phyloP scores from a whole-genome alignment of 2,888 invertebrate species.

The Diarsia mendica region DNA sequence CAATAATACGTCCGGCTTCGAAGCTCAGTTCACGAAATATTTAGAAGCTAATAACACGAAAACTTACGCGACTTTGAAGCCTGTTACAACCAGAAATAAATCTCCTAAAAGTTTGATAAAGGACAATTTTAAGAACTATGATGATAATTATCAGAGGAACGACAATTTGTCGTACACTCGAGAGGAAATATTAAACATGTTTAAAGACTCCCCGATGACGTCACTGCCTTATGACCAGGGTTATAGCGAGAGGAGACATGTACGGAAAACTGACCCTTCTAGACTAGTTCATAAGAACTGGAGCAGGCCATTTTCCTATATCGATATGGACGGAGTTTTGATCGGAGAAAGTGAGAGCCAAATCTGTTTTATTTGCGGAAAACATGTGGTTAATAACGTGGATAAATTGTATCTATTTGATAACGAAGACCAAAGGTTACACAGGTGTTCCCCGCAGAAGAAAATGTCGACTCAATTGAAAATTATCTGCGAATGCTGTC shows the following conservation, averaged over 20 bases:
- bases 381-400: conserved; percentile 75
- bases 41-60: conserved; percentile 77
- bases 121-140: conserved; percentile 73
- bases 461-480: conserved; percentile 82
- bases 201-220: conserved; percentile 86
- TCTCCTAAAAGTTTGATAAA: conserved; percentile 80
- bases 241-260: conserved; percentile 80
- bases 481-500: conserved; percentile 83
- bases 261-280: conserved; percentile 84
- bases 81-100: conserved; percentile 76
- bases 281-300: conserved; percentile 79
- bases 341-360: conserved; percentile 78
- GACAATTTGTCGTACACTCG: conserved; percentile 80
- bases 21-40: conserved; percentile 84
- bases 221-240: conserved; percentile 79
- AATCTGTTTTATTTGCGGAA: conserved; percentile 84
- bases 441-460: conserved; percentile 82
- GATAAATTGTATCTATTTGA: conserved; percentile 86
- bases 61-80: conserved; percentile 78
- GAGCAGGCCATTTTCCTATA: conserved; percentile 72
- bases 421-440: conserved; percentile 85
- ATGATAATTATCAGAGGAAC: conserved; percentile 64
- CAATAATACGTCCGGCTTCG: conserved; percentile 82
- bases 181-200: conserved; percentile 86
- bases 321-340: conserved; percentile 78